These are phyloP conservation scores for Garra rufa DNA, from an alignment of 2,113 vertebrate species.

Conservation along the genomic window DNA sequence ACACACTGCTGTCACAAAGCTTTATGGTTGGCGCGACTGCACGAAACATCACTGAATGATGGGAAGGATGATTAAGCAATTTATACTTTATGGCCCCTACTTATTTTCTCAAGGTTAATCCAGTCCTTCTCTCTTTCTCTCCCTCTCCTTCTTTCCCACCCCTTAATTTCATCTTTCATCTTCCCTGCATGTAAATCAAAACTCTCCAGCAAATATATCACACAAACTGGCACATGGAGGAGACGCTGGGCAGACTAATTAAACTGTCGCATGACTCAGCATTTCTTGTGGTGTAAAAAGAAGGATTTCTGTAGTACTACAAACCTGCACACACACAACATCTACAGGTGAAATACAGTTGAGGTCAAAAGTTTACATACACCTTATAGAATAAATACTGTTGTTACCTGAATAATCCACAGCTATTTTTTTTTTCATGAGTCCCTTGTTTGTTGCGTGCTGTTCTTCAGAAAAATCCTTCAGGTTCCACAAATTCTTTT, in stretches of 20 bases:
- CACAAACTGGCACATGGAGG: neutral
- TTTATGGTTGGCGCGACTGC: constrained; percentile 36
- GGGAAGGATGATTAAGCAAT: constrained; percentile 52
- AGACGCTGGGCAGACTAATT: constrained; percentile 7
- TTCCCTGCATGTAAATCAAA: constrained; percentile 40
- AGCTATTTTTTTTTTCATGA: no score
- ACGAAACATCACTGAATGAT: constrained; percentile 44
- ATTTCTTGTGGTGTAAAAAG: constrained; percentile 10
- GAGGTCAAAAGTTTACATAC: no score
- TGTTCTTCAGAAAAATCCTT: no score
- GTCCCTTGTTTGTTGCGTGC: no score
- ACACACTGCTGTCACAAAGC: constrained; percentile 27
- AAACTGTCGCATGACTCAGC: constrained; percentile 37
- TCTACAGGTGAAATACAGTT: neutral
- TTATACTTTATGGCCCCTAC: constrained; percentile 49
- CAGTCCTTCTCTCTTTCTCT: constrained; percentile 77
- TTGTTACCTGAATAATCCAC: no score
- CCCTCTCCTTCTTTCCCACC: neutral
- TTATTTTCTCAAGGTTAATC: constrained; percentile 64
- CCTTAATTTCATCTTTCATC: constrained; percentile 18
- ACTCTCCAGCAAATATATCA: constrained; percentile 26
- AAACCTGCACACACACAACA: neutral
- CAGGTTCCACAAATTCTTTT: no score
- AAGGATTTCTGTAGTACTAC: neutral
- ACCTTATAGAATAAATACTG: no score